phyloP scores from a whole-genome alignment of 2,888 invertebrate species.

The Rhamnusium bicolor region DNA sequence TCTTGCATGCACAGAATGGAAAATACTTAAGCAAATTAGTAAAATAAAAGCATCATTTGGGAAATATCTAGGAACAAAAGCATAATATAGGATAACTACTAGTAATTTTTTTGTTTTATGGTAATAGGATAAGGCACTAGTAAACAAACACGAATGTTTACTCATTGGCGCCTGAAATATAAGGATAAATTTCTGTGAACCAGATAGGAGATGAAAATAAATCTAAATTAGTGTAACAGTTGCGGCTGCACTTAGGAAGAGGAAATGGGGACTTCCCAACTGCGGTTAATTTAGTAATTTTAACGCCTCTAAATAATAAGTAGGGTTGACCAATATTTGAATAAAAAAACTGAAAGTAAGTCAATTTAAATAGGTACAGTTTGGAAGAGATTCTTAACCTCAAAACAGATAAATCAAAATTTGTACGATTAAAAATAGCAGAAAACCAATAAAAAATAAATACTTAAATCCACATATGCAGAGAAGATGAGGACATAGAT shows the following conservation, averaged over 20 bases:
- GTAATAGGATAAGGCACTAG: slow-evolving; percentile 1
- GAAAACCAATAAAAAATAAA: too few species aligned
- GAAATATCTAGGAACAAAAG: neutral
- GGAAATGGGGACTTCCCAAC: neutral
- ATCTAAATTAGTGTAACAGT: slow-evolving; percentile 8
- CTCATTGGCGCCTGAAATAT: slow-evolving; percentile 11
- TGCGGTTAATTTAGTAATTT: neutral
- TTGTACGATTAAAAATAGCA: too few species aligned
- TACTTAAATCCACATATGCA: too few species aligned
- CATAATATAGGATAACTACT: slow-evolving; percentile 2
- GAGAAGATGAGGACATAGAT: too few species aligned
- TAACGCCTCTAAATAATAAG: neutral
- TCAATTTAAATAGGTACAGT: too few species aligned
- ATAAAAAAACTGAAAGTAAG: too few species aligned
- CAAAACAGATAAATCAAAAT: too few species aligned
- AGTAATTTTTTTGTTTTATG: neutral
- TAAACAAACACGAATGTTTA: slow-evolving; percentile 5
- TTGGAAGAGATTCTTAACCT: too few species aligned
- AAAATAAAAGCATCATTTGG: neutral
- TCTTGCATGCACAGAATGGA: too few species aligned
- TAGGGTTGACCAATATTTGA: too few species aligned
- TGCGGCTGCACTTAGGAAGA: neutral
- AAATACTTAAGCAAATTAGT: neutral
- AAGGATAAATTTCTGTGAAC: neutral
- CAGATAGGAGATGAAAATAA: neutral